Base-by-base conservation (phyloP, 2,113 vertebrate species). In the Orycteropus afer region DNA sequence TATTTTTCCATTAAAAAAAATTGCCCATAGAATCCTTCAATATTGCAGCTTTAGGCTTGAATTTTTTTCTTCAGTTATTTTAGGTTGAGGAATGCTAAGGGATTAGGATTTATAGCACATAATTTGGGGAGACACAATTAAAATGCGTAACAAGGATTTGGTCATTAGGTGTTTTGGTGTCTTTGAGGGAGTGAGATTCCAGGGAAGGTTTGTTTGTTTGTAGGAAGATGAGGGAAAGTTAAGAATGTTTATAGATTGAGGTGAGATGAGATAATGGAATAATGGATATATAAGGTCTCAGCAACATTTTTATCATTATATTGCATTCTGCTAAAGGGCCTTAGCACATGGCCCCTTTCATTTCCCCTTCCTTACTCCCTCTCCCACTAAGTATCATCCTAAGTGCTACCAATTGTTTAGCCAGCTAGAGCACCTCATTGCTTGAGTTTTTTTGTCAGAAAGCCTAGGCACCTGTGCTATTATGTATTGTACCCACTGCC, bases 291-390 rank as follows among this genome's bases (percentile, higher is more conserved):
- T 65, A 90, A 94, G 82, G 94, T 90, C 78, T 89, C 42, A 82
- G 93, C 29, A 90, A 95, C 78, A 90, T 92, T 96, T 94, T 93
- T 90, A 94, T 83, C 73, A 89, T 87, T 96, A 55, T 74, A 55
- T 53, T 94, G 86, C 93, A 88, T 86, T 95, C 74, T 95, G 65
- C 77, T 37, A 71, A 84, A 61, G 40, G 37, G 15, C 32, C 85
- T 90, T 81, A 92, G 73, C 61, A 61, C 59, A 59, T 55, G 78
- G 90, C 77, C 73, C 55, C 51, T 85, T 96, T 89, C n/a, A 86
- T 71, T 87, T 57, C 45, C 22, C 22, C 47, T 80, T 13, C 45
- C n/a, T 71, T n/a, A 65, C 5, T 49, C 71, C 23, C 2, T 65
- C 34, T 47, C 45, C 11, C 55, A n/a, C 57, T 23, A 80, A 55